These are phyloP conservation scores for Rhyzopertha dominica DNA, from an alignment of 1,140 invertebrate genomes.

Conservation along the genomic window DNA sequence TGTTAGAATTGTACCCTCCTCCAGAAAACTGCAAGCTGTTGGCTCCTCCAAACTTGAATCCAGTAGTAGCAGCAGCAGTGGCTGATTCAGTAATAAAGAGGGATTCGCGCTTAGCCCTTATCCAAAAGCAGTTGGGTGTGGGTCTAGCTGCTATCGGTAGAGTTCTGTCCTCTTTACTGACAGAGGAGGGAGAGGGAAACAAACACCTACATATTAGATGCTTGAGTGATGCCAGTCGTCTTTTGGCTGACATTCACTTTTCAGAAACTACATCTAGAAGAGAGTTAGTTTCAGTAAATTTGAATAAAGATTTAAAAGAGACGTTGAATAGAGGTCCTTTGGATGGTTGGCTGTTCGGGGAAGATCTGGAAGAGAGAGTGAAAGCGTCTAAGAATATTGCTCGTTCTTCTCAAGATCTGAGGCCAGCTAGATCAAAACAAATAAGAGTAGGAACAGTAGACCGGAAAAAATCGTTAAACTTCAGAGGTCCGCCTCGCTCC, in stretches of 20 bases:
- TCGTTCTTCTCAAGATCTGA: constrained; percentile 4
- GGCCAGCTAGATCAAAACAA: background rate
- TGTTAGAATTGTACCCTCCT: constrained; percentile 7
- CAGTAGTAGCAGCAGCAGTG: background rate
- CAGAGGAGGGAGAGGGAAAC: background rate
- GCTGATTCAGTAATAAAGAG: background rate
- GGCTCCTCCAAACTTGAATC: constrained; percentile 1
- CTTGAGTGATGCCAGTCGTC: constrained; percentile 9
- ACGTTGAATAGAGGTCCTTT: background rate
- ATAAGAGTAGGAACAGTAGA: too few species aligned
- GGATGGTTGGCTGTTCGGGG: constrained; percentile 15
- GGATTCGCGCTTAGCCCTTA: constrained; percentile 1
- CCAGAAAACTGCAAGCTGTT: constrained; percentile 5
- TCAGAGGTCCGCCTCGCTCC: constrained; percentile 3
- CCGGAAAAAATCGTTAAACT: constrained; percentile 8
- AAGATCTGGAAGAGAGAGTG: constrained; percentile 10
- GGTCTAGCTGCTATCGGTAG: constrained; percentile 6
- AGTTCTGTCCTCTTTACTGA: constrained; percentile 4
- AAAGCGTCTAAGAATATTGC: constrained; percentile 12
- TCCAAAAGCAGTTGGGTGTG: constrained; percentile 4
- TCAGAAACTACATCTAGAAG: constrained; percentile 2
- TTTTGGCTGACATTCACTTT: constrained; percentile 11
- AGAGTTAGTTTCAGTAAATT: constrained; percentile 11
- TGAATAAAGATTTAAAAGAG: constrained; percentile 11
- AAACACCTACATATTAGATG: background rate